These are phyloP conservation scores for Cebidichthys violaceus DNA, from an alignment of 2,113 vertebrate species.

Conservation along the genomic window DNA sequence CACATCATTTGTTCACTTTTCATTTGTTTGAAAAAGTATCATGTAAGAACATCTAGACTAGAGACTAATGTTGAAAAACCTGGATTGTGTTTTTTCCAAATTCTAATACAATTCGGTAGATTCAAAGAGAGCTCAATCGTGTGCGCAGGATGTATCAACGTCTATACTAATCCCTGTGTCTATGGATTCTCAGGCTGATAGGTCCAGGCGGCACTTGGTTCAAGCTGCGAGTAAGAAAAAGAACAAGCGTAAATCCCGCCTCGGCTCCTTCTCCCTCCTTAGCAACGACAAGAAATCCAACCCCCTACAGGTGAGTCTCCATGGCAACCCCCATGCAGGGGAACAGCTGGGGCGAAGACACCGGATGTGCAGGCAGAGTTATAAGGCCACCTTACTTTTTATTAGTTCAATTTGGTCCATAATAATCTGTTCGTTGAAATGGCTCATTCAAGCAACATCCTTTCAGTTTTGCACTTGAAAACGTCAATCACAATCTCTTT, in stretches of 20 bases:
- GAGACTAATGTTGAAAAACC: background rate
- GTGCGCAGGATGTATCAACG: background rate
- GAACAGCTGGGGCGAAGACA: slow-evolving; percentile 58
- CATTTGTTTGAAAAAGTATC: background rate
- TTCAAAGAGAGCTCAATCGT: background rate
- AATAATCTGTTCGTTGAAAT: background rate
- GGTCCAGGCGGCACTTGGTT: slow-evolving; percentile 74
- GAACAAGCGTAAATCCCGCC: slow-evolving; percentile 69
- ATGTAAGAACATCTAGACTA: slow-evolving; percentile 3
- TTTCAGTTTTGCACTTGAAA: slow-evolving; percentile 8
- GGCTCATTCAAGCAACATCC: background rate
- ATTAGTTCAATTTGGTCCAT: slow-evolving; percentile 33
- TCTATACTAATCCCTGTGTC: slow-evolving; percentile 23
- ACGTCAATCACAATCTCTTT: background rate
- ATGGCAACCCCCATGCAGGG: slow-evolving; percentile 63
- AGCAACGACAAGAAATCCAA: slow-evolving; percentile 60
- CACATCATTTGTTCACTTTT: background rate
- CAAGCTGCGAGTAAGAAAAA: slow-evolving; percentile 71
- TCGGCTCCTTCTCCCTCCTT: slow-evolving; percentile 78
- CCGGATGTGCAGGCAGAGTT: slow-evolving; percentile 46
- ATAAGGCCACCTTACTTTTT: slow-evolving; percentile 48
- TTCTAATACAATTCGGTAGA: background rate
- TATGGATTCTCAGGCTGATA: slow-evolving; percentile 67
- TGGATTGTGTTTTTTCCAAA: background rate
- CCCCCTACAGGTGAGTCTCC: slow-evolving; percentile 77